Evolutionary conservation across 2,888 invertebrate species (phyloP).

Genomic region (Koerneria pararmatus): DNA sequence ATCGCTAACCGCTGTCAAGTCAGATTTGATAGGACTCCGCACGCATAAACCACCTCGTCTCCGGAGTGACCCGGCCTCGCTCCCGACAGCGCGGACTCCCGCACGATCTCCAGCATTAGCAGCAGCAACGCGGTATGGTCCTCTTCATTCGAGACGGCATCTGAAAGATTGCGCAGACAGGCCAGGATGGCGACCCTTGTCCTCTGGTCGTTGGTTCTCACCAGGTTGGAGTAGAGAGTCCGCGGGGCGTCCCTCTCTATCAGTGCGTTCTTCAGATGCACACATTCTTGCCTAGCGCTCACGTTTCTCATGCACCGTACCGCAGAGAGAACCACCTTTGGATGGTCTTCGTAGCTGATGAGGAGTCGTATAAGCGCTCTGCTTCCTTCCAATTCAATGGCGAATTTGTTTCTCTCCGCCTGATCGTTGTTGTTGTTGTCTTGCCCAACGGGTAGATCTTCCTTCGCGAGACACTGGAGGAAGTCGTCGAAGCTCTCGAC

Average conservation of each 20-base stretch:
- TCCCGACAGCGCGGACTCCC: not conserved
- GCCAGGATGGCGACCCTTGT: constrained; percentile 61
- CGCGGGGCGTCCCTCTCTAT: constrained; percentile 69
- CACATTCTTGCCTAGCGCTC: constrained; percentile 73
- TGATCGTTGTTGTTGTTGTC: too few species aligned
- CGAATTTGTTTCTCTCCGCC: too few species aligned
- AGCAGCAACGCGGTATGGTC: constrained; percentile 67
- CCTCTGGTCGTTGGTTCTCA: constrained; percentile 30
- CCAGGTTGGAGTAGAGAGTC: constrained; percentile 42
- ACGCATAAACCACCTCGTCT: constrained; percentile 71
- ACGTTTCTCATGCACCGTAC: constrained; percentile 92
- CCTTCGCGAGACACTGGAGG: too few species aligned
- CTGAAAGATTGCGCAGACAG: constrained; percentile 81
- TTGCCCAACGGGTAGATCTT: too few species aligned
- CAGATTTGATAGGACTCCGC: constrained; percentile 94
- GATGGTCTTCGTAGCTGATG: constrained; percentile 11
- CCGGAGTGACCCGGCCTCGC: constrained; percentile 9
- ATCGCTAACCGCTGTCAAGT: too few species aligned
- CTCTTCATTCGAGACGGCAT: constrained; percentile 85
- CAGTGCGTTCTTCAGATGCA: constrained; percentile 66
- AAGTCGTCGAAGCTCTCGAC: too few species aligned
- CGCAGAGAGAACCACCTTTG: constrained; percentile 79
- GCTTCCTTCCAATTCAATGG: constrained; percentile 17
- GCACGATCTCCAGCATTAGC: constrained; percentile 72
- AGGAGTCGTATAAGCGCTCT: constrained; percentile 16